Base-by-base conservation (phyloP, 2,797 vertebrate genomes). In the Malacoraja senta region DNA sequence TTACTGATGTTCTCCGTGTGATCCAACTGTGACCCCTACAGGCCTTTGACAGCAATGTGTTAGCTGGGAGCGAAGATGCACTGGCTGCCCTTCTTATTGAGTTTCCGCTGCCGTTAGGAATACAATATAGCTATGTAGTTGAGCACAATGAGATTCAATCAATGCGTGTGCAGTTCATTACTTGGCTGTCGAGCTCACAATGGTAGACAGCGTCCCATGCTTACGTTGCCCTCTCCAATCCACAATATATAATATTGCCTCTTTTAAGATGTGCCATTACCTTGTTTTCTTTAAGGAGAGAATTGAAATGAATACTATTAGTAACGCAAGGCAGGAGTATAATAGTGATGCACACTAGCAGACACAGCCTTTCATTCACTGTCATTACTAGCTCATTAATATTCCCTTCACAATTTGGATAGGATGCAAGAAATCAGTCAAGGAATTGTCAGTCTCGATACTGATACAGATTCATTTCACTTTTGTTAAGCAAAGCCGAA, bases 1-100 rank as follows among this genome's bases (percentile, higher is more conserved):
- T 92, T 91, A 93, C 93, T 68, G 78, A 81, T 63, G 93, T 93
- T 93, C 86, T n/a, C 93, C 79, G 44, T 44, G 76, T 92, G 93
- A 93, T 93, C 93, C 93, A 92, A 93, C 88, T 91, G 88, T 93
- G 93, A 92, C 93, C 93, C 93, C 93, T 93, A 80, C 93, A 93
- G 93, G 93, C 44, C 86, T 44, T 78, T 91, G 74, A 93, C 79
- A 93, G 93, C 72, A 93, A 91, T 35, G 90, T 91, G 90, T 63
- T 93, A 86, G 91, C 32, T 92, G 35, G 26, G 76, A 76, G 68
- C 19, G 90, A 9, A 92, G 68, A 92, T 76, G 26, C 35, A 71
- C 90, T 72, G 21, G 24, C 90, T 72, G 35, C 71, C 72, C 68
- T 76, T 92, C 76, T 72, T 58, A 72, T 53, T 29, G 71, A 92